Percentiles rank a stretch among this genome's conserved stretches.
Evolutionary conservation across 2,888 invertebrate genomes (phyloP).

Genomic region (Parapristionchus giblindavisi): DNA sequence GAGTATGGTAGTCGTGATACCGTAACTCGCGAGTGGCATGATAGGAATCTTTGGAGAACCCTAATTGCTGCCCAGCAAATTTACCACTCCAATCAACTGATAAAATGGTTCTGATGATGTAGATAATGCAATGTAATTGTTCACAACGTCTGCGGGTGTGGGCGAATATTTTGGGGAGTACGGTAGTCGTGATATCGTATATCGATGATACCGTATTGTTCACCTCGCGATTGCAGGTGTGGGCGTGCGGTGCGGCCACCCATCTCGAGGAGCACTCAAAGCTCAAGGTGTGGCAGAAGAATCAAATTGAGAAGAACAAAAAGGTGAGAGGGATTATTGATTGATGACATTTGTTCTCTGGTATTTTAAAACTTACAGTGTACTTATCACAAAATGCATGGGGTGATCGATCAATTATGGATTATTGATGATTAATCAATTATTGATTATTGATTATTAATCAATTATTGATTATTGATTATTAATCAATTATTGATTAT

Average conservation of each 20-base stretch:
- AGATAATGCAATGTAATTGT: too few relatives aligned
- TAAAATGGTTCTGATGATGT: too few relatives aligned
- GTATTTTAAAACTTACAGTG: neutral
- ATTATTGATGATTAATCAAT: neutral
- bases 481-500: neutral
- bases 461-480: conserved; percentile 40
- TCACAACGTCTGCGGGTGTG: neutral
- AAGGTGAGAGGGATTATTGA: conserved; percentile 72
- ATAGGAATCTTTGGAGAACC: too few relatives aligned
- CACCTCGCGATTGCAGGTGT: conserved; percentile 41
- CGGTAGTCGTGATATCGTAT: neutral
- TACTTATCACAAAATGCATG: too few relatives aligned
- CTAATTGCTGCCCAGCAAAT: too few relatives aligned
- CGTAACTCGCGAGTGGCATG: too few relatives aligned
- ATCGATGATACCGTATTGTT: neutral
- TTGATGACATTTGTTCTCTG: conserved; percentile 25
- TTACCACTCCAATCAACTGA: too few relatives aligned
- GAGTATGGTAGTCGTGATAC: too few relatives aligned
- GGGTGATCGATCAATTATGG: too few relatives aligned
- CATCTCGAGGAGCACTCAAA: conserved; percentile 81
- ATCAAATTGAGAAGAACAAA: conserved; percentile 85
- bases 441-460: neutral
- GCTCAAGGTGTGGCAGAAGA: conserved; percentile 88
- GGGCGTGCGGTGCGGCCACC: conserved; percentile 69
- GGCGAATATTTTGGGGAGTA: neutral